phyloP scores from a whole-genome alignment of 2,113 vertebrate species.

The Vicugna pacos region DNA sequence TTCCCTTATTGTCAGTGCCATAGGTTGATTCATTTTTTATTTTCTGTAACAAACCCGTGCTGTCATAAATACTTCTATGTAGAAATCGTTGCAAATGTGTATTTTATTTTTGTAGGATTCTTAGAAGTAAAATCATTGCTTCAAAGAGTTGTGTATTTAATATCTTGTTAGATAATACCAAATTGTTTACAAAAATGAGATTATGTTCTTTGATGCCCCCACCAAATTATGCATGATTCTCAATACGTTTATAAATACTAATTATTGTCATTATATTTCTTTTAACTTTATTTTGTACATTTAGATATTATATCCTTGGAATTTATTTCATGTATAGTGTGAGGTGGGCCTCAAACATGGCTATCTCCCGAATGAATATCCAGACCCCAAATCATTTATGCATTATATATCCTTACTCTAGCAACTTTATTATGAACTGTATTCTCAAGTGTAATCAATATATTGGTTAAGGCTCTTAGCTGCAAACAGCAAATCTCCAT shows the following conservation, averaged over 20 bases:
- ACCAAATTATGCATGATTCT: neutral
- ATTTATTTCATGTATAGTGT: neutral
- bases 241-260: neutral
- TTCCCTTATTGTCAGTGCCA: neutral
- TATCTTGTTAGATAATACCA: neutral
- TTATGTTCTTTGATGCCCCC: neutral
- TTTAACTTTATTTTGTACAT: neutral
- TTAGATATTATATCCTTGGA: neutral
- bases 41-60: neutral
- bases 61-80: neutral
- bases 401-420: neutral
- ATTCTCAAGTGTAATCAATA: neutral
- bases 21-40: neutral
- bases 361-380: neutral
- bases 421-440: neutral
- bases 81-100: conserved; percentile 4
- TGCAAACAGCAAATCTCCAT: neutral
- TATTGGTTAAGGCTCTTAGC: neutral
- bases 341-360: neutral
- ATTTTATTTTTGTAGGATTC: neutral
- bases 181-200: neutral
- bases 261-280: neutral
- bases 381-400: neutral
- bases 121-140: neutral
- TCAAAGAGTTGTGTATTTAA: neutral